Conservation (phyloP, 2,888 invertebrate species). For the Lasius fuliginosus region DNA sequence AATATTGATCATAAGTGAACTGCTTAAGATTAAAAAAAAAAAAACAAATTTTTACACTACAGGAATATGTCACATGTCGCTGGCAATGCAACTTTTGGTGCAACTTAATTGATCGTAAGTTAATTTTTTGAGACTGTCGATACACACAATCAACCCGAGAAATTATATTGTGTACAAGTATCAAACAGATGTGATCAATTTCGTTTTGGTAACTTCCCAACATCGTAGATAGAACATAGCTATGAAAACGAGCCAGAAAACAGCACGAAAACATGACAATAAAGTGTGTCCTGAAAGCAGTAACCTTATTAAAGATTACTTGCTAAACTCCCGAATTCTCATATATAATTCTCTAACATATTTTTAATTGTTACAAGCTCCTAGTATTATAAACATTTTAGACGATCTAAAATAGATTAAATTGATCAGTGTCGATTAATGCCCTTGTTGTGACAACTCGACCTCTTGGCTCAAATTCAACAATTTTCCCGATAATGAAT, state of each 20-base stretch:
- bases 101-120: neutral
- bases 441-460: constrained; percentile 52
- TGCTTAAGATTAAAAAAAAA: neutral
- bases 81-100: neutral
- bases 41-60: neutral
- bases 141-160: neutral
- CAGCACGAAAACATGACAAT: constrained; percentile 3
- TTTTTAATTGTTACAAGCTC: neutral
- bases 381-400: constrained; percentile 7
- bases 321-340: neutral
- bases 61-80: neutral
- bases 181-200: constrained; percentile 4
- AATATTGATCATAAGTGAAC: neutral
- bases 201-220: constrained; percentile 16
- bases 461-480: constrained; percentile 63
- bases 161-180: neutral
- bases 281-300: neutral
- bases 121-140: neutral
- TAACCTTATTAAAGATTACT: constrained; percentile 10
- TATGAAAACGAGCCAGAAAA: neutral
- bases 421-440: constrained; percentile 41
- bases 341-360: neutral
- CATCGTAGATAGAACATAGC: neutral
- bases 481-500: constrained; percentile 20
- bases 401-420: constrained; percentile 21